Evolutionary conservation across 2,888 invertebrate species (phyloP).

Genomic region (Drosophila merina): DNA sequence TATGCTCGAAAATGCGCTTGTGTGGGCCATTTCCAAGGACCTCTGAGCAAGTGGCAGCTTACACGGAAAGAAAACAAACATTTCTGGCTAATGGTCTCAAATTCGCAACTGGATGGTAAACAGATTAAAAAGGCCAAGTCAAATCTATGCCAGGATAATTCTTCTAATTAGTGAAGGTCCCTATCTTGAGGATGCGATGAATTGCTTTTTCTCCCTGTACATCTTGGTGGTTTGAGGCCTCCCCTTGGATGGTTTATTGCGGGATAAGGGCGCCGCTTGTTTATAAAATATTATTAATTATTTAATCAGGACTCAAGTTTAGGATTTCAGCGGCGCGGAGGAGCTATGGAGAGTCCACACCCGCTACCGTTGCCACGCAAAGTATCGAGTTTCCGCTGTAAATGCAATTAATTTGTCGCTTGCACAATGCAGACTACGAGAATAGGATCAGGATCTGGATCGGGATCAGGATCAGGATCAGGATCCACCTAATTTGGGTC

Average conservation of each 20-base stretch:
- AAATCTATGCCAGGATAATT: background rate
- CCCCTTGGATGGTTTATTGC: background rate
- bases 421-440: slow-evolving; percentile 53
- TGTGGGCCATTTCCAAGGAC: slow-evolving; percentile 26
- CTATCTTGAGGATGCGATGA: background rate
- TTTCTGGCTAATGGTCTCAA: slow-evolving; percentile 5
- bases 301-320: slow-evolving; percentile 53
- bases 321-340: slow-evolving; percentile 46
- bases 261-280: slow-evolving; percentile 55
- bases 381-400: slow-evolving; percentile 60
- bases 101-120: slow-evolving; percentile 1
- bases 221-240: background rate
- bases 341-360: slow-evolving; percentile 15
- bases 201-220: background rate
- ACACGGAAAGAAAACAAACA: slow-evolving; percentile 25
- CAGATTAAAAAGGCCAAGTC: background rate
- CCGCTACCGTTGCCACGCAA: slow-evolving; percentile 48
- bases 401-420: slow-evolving; percentile 70
- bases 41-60: slow-evolving; percentile 22
- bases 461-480: background rate
- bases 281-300: slow-evolving; percentile 78
- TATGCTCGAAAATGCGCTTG: slow-evolving; percentile 31
- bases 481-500: slow-evolving; percentile 65
- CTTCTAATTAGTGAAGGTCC: too few relatives aligned
- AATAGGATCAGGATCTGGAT: slow-evolving; percentile 19